These are phyloP conservation scores for Ophion obscuratus DNA, from an alignment of 2,888 invertebrate species.

Conservation along the genomic window DNA sequence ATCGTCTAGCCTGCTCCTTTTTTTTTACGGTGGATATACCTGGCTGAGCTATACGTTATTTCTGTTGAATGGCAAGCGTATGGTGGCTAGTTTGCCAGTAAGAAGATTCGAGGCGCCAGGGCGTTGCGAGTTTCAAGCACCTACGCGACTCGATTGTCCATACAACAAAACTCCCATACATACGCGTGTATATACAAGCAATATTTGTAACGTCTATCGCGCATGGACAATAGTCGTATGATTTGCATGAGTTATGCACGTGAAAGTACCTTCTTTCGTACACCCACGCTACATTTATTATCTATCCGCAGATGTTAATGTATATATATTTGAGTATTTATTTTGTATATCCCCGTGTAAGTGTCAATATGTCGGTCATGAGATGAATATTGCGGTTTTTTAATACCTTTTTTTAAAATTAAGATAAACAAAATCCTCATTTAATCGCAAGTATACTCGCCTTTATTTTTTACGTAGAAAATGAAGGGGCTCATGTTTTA, in stretches of 20 bases:
- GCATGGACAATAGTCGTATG: constrained; percentile 74
- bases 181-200: constrained; percentile 33
- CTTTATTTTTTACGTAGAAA: too few relatives aligned
- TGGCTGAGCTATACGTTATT: constrained; percentile 9
- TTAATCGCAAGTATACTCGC: too few relatives aligned
- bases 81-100: constrained; percentile 29
- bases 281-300: constrained; percentile 54
- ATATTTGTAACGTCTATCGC: constrained; percentile 74
- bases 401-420: too few relatives aligned
- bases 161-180: too few relatives aligned
- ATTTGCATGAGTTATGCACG: constrained; percentile 80
- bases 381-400: too few relatives aligned
- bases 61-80: constrained; percentile 20
- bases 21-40: constrained; percentile 37
- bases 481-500: too few relatives aligned
- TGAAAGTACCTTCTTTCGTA: constrained; percentile 72
- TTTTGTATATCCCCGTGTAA: too few relatives aligned
- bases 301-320: too few relatives aligned
- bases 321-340: too few relatives aligned
- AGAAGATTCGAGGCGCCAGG: constrained; percentile 72
- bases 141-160: constrained; percentile 64
- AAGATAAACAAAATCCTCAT: too few relatives aligned
- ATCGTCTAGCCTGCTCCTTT: constrained; percentile 18
- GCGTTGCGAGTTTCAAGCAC: constrained; percentile 63
- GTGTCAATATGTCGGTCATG: too few relatives aligned